Evolutionary conservation across 2,113 vertebrate species (phyloP).

Genomic region (Dinomys branickii): DNA sequence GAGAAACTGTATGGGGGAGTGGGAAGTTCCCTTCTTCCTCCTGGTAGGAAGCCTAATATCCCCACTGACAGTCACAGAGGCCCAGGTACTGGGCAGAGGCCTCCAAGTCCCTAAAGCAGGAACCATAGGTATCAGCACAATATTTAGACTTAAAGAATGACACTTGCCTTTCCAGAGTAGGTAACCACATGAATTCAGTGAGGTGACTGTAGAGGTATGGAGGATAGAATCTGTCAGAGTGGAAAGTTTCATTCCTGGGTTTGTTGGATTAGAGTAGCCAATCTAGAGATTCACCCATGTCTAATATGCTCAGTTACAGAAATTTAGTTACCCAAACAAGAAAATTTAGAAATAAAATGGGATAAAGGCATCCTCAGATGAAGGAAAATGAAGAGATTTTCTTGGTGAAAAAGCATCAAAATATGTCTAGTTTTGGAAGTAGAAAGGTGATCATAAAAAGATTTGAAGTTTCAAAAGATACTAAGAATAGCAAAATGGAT

Average conservation of each 20-base stretch:
- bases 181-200: neutral
- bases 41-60: neutral
- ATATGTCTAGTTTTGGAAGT: neutral
- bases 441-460: neutral
- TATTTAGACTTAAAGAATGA: neutral
- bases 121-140: neutral
- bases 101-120: fast-evolving
- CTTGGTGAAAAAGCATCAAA: neutral
- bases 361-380: neutral
- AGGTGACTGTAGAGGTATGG: neutral
- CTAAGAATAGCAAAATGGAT: neutral
- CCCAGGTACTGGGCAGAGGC: neutral
- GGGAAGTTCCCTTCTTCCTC: neutral
- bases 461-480: neutral
- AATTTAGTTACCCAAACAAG: neutral
- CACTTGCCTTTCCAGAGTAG: neutral
- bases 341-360: neutral
- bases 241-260: neutral
- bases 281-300: neutral
- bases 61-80: neutral
- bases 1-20: neutral
- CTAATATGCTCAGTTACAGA: neutral
- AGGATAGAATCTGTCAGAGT: neutral
- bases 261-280: neutral
- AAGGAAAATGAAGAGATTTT: neutral